Percentiles rank a stretch among this genome's conserved stretches.
phyloP scores from a whole-genome alignment of 2,113 vertebrate genomes.

The Prietella phreatophila region DNA sequence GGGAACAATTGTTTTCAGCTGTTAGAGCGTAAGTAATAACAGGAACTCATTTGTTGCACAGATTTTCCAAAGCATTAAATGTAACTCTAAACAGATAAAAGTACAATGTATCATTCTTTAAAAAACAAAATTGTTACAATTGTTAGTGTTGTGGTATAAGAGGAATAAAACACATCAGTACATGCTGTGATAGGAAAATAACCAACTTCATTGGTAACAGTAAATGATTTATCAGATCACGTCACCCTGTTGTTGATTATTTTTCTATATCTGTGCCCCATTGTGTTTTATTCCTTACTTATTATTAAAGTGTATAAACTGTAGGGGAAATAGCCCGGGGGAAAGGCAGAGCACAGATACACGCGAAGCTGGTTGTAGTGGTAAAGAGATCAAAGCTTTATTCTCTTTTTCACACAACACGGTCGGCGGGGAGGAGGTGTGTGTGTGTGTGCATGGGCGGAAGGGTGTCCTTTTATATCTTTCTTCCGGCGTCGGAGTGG shows the following conservation, averaged over 20 bases:
- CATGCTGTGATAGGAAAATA: not conserved
- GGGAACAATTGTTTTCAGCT: not conserved
- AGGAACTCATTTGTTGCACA: not conserved
- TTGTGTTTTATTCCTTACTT: not conserved
- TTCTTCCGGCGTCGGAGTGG: too few species aligned
- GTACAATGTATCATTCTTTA: not conserved
- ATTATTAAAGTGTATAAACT: too few species aligned
- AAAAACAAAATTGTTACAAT: not conserved
- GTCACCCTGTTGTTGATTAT: not conserved
- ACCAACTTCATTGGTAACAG: not conserved
- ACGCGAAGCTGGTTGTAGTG: too few species aligned
- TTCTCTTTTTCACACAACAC: too few species aligned
- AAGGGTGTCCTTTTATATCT: too few species aligned
- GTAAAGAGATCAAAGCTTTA: too few species aligned
- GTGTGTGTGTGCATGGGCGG: too few species aligned
- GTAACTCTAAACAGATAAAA: not conserved
- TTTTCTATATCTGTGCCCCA: not conserved
- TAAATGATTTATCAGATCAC: not conserved
- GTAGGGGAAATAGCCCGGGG: too few species aligned
- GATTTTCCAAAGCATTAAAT: not conserved
- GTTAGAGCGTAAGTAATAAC: too few species aligned
- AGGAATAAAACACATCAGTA: not conserved
- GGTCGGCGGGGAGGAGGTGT: too few species aligned
- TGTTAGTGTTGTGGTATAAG: not conserved
- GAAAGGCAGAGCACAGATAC: too few species aligned